Conservation (phyloP, 2,113 vertebrate genomes). For the Okapia johnstoni region DNA sequence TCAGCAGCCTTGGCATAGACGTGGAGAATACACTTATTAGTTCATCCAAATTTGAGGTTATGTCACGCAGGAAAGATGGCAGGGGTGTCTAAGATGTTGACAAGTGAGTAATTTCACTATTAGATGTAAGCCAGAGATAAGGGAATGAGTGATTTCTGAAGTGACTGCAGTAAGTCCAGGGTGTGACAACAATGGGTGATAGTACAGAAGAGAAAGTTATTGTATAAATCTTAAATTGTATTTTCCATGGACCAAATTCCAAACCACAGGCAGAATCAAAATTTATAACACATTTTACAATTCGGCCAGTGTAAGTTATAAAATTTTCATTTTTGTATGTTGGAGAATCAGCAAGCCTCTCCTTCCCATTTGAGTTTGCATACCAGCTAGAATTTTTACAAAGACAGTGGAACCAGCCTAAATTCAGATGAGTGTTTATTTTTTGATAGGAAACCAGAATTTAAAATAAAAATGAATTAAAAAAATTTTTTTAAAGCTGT, state of each 20-base stretch:
- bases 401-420: not conserved
- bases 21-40: not conserved
- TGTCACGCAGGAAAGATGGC: not conserved
- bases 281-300: not conserved
- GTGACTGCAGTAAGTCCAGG: not conserved
- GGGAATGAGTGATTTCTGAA: not conserved
- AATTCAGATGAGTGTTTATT: not conserved
- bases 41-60: not conserved
- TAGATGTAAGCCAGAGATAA: not conserved
- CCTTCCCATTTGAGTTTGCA: not conserved
- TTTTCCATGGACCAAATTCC: not conserved
- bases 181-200: not conserved
- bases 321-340: not conserved
- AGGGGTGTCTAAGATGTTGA: not conserved
- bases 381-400: slow-evolving; percentile 1
- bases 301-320: not conserved
- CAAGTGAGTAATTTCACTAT: not conserved
- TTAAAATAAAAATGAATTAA: not conserved
- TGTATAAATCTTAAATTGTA: not conserved
- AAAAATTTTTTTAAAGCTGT: not conserved
- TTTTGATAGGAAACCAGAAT: not conserved
- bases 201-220: not conserved
- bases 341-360: not conserved
- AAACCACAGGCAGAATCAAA: not conserved
- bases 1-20: not conserved